phyloP scores from a whole-genome alignment of 2,113 vertebrate species.

The Ptilonorhynchus violaceus region DNA sequence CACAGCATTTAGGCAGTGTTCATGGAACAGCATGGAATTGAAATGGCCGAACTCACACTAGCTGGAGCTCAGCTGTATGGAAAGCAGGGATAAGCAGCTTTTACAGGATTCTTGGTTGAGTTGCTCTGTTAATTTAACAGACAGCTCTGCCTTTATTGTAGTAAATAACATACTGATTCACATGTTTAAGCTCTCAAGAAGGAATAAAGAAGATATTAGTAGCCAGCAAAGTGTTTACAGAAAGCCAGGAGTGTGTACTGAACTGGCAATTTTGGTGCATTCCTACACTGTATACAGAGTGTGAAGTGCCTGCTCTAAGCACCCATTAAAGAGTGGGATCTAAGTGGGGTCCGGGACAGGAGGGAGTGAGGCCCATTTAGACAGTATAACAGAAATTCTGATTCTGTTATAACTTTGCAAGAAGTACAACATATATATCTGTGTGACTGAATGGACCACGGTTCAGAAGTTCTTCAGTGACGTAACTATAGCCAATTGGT shows the following conservation, averaged over 20 bases:
- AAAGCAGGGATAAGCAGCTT: conserved; percentile 11
- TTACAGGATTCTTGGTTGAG: conserved; percentile 15
- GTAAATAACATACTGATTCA: conserved; percentile 61
- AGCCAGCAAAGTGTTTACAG: not conserved
- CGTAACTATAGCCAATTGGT: not conserved
- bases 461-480: not conserved
- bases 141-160: conserved; percentile 30
- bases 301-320: not conserved
- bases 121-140: conserved; percentile 59
- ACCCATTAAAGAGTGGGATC: not conserved
- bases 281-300: not conserved
- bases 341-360: not conserved
- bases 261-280: not conserved
- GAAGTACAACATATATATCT: not conserved
- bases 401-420: not conserved
- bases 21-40: not conserved
- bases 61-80: not conserved
- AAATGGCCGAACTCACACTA: not conserved
- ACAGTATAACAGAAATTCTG: not conserved
- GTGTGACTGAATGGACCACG: not conserved
- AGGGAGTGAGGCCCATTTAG: not conserved
- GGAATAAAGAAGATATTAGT: conserved; percentile 21
- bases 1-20: not conserved
- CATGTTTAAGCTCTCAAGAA: conserved; percentile 46
- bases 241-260: not conserved